These are phyloP conservation scores for Nebria brevicollis DNA, from an alignment of 2,888 invertebrate species.

Conservation along the genomic window DNA sequence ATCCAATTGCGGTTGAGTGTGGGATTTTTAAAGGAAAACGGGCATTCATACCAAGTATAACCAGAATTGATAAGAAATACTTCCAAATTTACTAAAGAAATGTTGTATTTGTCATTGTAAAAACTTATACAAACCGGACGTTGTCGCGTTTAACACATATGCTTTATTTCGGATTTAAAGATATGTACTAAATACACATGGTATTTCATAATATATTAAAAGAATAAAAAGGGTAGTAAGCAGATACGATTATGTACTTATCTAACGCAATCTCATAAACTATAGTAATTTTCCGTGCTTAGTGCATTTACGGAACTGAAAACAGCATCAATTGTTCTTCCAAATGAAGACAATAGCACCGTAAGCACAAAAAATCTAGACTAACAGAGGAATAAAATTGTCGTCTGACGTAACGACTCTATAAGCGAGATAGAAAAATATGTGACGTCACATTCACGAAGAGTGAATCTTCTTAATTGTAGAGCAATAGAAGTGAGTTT, in stretches of 20 bases:
- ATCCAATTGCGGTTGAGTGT: neutral
- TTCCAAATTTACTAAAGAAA: neutral
- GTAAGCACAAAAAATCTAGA: neutral
- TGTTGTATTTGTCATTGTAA: no score
- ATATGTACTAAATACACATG: no score
- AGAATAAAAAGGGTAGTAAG: neutral
- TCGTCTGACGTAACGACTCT: neutral
- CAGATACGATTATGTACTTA: neutral
- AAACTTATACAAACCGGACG: no score
- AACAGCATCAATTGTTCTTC: neutral
- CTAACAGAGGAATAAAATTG: neutral
- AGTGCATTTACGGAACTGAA: neutral
- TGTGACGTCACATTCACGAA: constrained; percentile 12
- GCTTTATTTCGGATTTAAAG: no score
- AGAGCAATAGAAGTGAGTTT: neutral
- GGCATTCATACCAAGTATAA: neutral
- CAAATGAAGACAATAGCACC: neutral
- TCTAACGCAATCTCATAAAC: neutral
- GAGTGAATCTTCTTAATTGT: constrained; percentile 7
- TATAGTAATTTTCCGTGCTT: neutral
- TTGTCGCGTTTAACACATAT: no score
- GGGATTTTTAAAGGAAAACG: neutral
- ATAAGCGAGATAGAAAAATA: neutral
- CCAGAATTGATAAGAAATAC: neutral
- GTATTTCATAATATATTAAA: neutral